Evolutionary conservation across 2,888 invertebrate species (phyloP), one percentile per base, ranked within the genome.

Genomic region (Catocala fraxini): DNA sequence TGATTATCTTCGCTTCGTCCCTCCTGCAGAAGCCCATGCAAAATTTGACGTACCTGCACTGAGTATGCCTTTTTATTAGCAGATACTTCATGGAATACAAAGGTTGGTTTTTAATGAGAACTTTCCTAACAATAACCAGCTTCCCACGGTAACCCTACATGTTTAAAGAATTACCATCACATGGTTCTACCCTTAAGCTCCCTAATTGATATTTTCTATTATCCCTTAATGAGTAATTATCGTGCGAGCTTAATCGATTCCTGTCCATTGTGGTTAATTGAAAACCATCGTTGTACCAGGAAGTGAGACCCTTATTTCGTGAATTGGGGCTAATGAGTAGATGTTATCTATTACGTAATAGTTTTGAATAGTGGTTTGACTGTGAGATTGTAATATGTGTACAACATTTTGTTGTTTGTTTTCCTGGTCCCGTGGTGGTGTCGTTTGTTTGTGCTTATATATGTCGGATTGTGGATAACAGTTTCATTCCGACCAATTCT

Each of bases 221-320:
- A 43, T 70, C 60, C 62, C 43, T 55, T 73, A 77, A 73, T 65
- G 58, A 71, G 53, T 65, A 63, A 75, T 75, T 64, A 71, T 65
- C 62, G 64, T 77, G 67, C 68, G 75, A 73, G 75, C 59, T 57
- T 70, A 74, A 78, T 77, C 68, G 70, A 73, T 68, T 71, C 66
- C 46, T 53, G 54, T 48, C 68, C 67, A 79, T 84, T 80, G 79
- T 81, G 51, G 48, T 72, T 68, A 73, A 79, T 75, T 66, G 67
- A 67, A 71, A 81, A 79, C 68, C 76, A 64, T 53, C 60, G 71
- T 61, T 69, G 46, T 61, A 71, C 42, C 74, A 67, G 79, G 81
- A 82, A 80, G 71, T 75, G 63, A 54, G 60, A 61, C 68, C 75
- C 75, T 63, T 71, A 71, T 52, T 59, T 49, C 13, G 15, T 34